Base-by-base conservation (phyloP, 2,113 vertebrate species). In the Pachycephala philippinensis region DNA sequence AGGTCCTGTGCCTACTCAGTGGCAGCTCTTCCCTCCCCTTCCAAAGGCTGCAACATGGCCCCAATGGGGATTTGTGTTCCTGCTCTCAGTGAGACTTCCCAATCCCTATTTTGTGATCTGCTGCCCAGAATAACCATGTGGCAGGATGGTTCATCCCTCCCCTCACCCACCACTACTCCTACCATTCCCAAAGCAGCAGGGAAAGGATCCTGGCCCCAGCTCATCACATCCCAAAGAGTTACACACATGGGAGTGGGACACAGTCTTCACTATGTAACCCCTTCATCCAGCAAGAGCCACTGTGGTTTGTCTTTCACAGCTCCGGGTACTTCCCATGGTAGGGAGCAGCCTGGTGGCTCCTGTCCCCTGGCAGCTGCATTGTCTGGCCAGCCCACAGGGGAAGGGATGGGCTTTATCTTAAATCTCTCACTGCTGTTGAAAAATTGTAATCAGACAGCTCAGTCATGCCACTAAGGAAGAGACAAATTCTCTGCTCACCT, bases 221-320 rank as follows among this genome's bases (percentile, higher is more conserved):
- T 66, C 72, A 42, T 74, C 72, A 39, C 23, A 70, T 49, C 45
- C n/a, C 39, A 16, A n/a, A 33, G 0, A 5, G 45, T 57, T 45
- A 24, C 20, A 37, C 33, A n/a, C 0, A 0, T 4, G 10, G 31
- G 6, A 18, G 35, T 33, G 27, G 42, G 50, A 57, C 15, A 18
- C 28, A 42, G 28, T 26, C 42, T 54, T 61, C n/a, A n/a, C 14
- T 15, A 2, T 4, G 1, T 28, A 49, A 69, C 3, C 27, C 13
- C 13, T 74, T 50, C 56, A 78, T 74, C 64, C 68, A 81, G 45
- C 1, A 15, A 44, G 37, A 40, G 27, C 31, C n/a, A 22, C 54
- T 26, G 31, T 0, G 0, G 8, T 26, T 77, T 24, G 12, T 77
- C 75, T 89, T 27, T 27, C 50, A 33, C 1, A 1, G 47, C 10